Base-by-base conservation (phyloP, 2,888 invertebrate genomes). In the Phanerotoma sp. region DNA sequence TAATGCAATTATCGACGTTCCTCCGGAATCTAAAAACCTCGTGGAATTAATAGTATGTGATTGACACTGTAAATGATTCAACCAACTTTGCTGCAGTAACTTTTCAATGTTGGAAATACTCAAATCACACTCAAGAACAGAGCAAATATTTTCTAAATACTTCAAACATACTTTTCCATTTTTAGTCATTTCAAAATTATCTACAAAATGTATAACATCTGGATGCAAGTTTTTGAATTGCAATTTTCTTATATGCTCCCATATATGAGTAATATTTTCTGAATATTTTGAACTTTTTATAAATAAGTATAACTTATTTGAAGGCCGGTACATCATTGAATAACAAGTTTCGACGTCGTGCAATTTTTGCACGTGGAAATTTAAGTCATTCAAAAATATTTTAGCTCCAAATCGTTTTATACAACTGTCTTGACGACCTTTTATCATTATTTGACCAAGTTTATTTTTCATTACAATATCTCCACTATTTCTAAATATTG, bases 321-420 rank as follows among this genome's bases (percentile, higher is more conserved):
- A 21, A 6, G 52, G 50, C 44, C 69, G 78, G 28, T 82, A 67
- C 82, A 84, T 86, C 10, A 86, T 55, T 63, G 83, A 82, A 28
- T 79, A 78, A 66, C 82, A 83, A 54, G 80, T 77, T 59, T 77
- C 76, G 5, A 87, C 77, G 59, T 73, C 75, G 7, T 79, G 75
- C 60, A 80, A 77, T 60, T 77, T 72, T 71, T 78, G 79, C n/a
- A 79, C 74, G 16, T 62, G 64, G 50, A 69, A 71, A 73, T 88
- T 86, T 52, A 89, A 81, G 30, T 76, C 67, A 33, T 78, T 75
- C 40, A 90, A 75, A 71, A 85, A 83, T 5, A 92, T 72, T 78
- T 85, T 85, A 65, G 84, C 81, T 0, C 93, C 93, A 74, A 87
- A 86, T 72, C 91, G 81, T 78, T 95, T 95, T 6, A 93, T 79